These are phyloP conservation scores for Noctua janthe DNA, from an alignment of 2,888 invertebrate species.

Conservation along the genomic window DNA sequence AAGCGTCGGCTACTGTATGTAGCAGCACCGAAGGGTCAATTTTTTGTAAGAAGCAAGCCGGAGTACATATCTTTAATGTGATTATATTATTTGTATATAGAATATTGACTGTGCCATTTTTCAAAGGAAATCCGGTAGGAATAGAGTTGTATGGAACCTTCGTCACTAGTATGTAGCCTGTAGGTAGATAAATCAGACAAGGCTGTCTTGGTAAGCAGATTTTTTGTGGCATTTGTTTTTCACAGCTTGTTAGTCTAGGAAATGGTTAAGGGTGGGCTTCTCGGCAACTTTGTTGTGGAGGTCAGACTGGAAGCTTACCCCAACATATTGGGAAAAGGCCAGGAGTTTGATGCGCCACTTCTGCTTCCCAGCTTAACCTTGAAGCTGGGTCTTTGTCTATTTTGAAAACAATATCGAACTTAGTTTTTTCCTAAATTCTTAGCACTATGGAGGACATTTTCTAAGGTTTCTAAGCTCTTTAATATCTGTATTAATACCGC, in stretches of 20 bases:
- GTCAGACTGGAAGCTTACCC: neutral
- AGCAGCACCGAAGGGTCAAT: too few relatives aligned
- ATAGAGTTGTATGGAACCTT: too few relatives aligned
- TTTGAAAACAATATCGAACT: neutral
- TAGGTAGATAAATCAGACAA: neutral
- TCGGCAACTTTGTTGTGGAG: neutral
- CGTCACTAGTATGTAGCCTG: too few relatives aligned
- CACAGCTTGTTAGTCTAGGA: neutral
- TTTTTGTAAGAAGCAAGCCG: too few relatives aligned
- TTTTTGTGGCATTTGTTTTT: neutral
- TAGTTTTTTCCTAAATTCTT: neutral
- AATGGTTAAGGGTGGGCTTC: neutral
- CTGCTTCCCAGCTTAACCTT: neutral
- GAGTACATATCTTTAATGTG: too few relatives aligned
- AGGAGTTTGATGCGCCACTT: neutral
- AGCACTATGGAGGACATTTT: neutral
- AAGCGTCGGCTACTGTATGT: neutral
- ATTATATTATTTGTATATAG: too few relatives aligned
- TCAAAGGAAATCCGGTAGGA: too few relatives aligned
- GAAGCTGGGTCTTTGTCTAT: neutral
- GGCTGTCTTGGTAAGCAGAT: neutral
- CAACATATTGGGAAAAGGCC: neutral
- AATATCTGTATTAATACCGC: neutral
- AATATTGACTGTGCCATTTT: too few relatives aligned
- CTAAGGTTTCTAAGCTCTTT: neutral